Conservation (phyloP, 2,888 invertebrate genomes). For the Dasypolia templi region DNA sequence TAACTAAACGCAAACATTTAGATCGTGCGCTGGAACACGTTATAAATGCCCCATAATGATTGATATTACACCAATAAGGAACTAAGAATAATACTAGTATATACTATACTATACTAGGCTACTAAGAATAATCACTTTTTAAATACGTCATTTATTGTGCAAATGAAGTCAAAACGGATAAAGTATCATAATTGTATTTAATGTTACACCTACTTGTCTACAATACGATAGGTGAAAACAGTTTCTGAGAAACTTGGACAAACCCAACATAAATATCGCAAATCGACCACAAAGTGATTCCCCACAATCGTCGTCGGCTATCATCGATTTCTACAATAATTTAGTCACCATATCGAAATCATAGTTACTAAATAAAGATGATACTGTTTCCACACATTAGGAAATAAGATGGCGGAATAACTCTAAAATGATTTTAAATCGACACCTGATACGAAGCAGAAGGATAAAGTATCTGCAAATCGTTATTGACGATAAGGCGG, state of each 20-base stretch:
- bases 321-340: slow-evolving; percentile 46
- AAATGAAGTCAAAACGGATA: slow-evolving; percentile 17
- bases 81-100: no score
- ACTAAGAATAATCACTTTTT: slow-evolving; percentile 36
- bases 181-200: not conserved
- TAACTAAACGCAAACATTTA: slow-evolving; percentile 55
- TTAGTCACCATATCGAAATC: slow-evolving; percentile 40
- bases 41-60: slow-evolving; percentile 56
- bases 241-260: slow-evolving; percentile 38
- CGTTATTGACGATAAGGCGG: slow-evolving; percentile 73
- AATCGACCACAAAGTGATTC: slow-evolving; percentile 31
- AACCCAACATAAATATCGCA: slow-evolving; percentile 35
- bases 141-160: slow-evolving; percentile 33
- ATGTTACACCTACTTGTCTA: not conserved
- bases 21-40: slow-evolving; percentile 55
- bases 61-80: slow-evolving; percentile 56
- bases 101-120: no score
- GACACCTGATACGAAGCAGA: slow-evolving; percentile 68
- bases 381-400: slow-evolving; percentile 58
- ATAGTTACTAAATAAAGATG: slow-evolving; percentile 55
- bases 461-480: slow-evolving; percentile 71
- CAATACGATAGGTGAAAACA: not conserved
- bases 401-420: slow-evolving; percentile 61
- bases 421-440: slow-evolving; percentile 72
- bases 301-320: slow-evolving; percentile 13